Conservation (phyloP, 2,888 invertebrate species). For the Scaptomyza cyrtandrae region DNA sequence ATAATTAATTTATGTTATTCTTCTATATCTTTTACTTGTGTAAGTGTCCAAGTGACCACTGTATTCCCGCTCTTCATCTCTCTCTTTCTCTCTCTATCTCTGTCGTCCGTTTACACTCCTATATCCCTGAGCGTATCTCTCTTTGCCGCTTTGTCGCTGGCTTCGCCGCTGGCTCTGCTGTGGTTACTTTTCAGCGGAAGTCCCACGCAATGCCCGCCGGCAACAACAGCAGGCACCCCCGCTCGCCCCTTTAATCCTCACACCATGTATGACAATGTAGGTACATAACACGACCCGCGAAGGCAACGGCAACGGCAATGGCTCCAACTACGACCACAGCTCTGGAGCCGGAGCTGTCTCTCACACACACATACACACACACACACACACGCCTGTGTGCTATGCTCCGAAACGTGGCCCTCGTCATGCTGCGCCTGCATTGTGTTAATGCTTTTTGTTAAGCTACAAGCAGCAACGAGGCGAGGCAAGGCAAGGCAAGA, state of each 20-base stretch:
- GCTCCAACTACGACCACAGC: conserved; percentile 18
- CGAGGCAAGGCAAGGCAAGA: neutral
- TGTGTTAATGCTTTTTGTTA: conserved; percentile 81
- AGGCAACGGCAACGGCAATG: conserved; percentile 28
- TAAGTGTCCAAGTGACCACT: conserved; percentile 6
- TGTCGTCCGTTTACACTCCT: conserved; percentile 16
- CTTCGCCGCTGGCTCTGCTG: conserved; percentile 61
- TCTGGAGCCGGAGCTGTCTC: conserved; percentile 8
- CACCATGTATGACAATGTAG: conserved; percentile 74
- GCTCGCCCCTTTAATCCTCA: conserved; percentile 9
- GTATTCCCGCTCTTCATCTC: conserved; percentile 6
- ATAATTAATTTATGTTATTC: conserved; percentile 10
- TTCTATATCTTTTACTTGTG: neutral
- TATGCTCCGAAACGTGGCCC: conserved; percentile 52
- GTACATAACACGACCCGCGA: conserved; percentile 77
- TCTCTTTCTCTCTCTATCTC: conserved; percentile 19
- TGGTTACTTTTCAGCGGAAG: conserved; percentile 79
- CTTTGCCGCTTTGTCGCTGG: conserved; percentile 40
- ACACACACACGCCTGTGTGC: conserved; percentile 27
- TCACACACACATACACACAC: conserved; percentile 8
- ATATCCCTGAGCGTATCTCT: conserved; percentile 43
- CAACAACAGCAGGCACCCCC: conserved; percentile 68
- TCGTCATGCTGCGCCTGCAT: conserved; percentile 80
- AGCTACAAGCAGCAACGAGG: conserved; percentile 63
- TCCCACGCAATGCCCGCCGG: conserved; percentile 77